Evolutionary conservation across 2,888 invertebrate species (phyloP).

Genomic region (Tholera decimalis): DNA sequence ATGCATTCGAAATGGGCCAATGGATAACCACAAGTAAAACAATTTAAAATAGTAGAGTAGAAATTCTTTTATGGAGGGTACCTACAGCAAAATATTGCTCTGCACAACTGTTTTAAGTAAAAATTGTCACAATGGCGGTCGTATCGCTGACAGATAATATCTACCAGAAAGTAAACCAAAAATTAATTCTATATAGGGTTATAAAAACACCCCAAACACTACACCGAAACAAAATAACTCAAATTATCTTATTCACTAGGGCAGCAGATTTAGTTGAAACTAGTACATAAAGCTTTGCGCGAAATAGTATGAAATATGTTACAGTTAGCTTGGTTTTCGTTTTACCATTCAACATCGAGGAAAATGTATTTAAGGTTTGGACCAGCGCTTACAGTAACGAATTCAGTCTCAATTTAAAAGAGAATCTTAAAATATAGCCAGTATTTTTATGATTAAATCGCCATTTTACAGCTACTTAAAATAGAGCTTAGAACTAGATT

Average conservation of each 20-base stretch:
- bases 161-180: too few species aligned
- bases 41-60: too few species aligned
- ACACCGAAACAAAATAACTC: neutral
- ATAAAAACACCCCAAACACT: neutral
- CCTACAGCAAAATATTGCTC: too few species aligned
- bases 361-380: slow-evolving; percentile 3
- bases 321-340: neutral
- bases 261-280: slow-evolving; percentile 12
- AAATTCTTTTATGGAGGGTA: too few species aligned
- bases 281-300: slow-evolving; percentile 5
- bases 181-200: neutral
- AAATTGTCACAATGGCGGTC: too few species aligned
- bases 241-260: neutral
- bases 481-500: neutral
- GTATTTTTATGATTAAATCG: neutral
- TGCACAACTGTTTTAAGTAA: too few species aligned
- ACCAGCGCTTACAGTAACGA: neutral
- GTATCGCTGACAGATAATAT: too few species aligned
- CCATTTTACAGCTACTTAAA: neutral
- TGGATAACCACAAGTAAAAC: too few species aligned
- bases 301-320: neutral
- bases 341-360: neutral
- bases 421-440: neutral
- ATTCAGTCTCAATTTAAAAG: slow-evolving; percentile 2
- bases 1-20: too few species aligned